phyloP scores from a whole-genome alignment of 2,797 vertebrate genomes.

The Tolypeutes matacus region DNA sequence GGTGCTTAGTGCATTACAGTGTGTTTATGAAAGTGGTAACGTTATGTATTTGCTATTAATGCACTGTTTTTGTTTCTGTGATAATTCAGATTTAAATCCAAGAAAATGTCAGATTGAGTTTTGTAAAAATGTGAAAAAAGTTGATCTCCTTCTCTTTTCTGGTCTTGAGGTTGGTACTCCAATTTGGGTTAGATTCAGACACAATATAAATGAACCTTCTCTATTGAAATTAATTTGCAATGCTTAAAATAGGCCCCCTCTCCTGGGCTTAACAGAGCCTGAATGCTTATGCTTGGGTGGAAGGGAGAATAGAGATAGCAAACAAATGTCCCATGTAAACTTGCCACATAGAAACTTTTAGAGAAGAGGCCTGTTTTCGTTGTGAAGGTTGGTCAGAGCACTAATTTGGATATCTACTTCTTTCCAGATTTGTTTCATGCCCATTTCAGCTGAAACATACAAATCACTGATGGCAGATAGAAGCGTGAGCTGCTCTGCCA shows the following conservation, averaged over 20 bases:
- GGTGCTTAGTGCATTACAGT: not conserved
- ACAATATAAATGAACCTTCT: constrained; percentile 25
- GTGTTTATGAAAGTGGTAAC: not conserved
- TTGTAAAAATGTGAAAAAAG: constrained; percentile 9
- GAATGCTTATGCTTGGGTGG: not conserved
- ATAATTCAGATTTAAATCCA: constrained; percentile 59
- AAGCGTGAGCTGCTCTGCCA: constrained; percentile 47
- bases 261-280: not conserved
- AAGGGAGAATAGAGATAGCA: not conserved
- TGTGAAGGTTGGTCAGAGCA: constrained; percentile 53
- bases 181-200: constrained; percentile 44
- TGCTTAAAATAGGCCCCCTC: not conserved
- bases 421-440: constrained; percentile 77
- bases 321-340: constrained; percentile 41
- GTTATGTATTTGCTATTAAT: constrained; percentile 10
- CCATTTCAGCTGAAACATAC: constrained; percentile 66
- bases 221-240: constrained; percentile 40
- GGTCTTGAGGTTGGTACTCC: not conserved
- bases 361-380: not conserved
- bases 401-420: constrained; percentile 79
- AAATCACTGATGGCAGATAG: constrained; percentile 79
- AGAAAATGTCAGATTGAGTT: constrained; percentile 22
- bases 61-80: constrained; percentile 10
- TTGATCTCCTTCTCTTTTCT: constrained; percentile 36
- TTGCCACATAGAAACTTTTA: not conserved